These are phyloP conservation scores for Himalopsyche kuldschensis DNA, from an alignment of 2,888 invertebrate genomes.

Conservation along the genomic window DNA sequence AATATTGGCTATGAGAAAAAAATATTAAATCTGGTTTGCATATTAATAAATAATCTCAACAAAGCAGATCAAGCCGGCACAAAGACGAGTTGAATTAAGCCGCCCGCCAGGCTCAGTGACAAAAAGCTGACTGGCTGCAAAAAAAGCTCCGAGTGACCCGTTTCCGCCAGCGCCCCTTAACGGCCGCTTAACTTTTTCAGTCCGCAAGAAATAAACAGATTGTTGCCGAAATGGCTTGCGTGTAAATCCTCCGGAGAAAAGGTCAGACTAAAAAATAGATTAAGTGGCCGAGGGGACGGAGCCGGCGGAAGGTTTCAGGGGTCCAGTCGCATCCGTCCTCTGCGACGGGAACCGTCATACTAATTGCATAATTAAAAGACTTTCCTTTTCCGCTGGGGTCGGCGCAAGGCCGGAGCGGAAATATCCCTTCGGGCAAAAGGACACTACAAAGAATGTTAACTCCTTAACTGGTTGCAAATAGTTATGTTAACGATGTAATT, in stretches of 20 bases:
- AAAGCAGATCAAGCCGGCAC: neutral
- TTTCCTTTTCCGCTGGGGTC: neutral
- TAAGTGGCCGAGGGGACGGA: neutral
- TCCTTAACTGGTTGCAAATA: neutral
- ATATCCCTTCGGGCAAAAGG: neutral
- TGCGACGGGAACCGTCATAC: slow-evolving; percentile 18
- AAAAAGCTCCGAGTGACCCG: neutral
- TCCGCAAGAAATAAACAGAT: neutral
- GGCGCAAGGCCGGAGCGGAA: neutral
- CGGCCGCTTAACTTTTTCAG: neutral
- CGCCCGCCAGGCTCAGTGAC: neutral
- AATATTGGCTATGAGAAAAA: too few species aligned
- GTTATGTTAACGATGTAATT: neutral
- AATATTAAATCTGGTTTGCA: neutral
- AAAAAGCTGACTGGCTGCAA: neutral
- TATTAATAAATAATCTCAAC: neutral
- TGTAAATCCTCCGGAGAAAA: neutral
- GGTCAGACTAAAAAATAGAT: neutral
- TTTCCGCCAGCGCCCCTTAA: neutral
- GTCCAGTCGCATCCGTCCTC: slow-evolving; percentile 1
- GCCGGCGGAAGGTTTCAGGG: neutral
- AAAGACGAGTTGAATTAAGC: neutral
- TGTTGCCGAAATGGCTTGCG: neutral
- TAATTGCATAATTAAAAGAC: slow-evolving; percentile 28
- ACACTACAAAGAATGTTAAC: neutral